Base-by-base conservation (phyloP, 2,113 vertebrate genomes). In the Damaliscus lunatus region DNA sequence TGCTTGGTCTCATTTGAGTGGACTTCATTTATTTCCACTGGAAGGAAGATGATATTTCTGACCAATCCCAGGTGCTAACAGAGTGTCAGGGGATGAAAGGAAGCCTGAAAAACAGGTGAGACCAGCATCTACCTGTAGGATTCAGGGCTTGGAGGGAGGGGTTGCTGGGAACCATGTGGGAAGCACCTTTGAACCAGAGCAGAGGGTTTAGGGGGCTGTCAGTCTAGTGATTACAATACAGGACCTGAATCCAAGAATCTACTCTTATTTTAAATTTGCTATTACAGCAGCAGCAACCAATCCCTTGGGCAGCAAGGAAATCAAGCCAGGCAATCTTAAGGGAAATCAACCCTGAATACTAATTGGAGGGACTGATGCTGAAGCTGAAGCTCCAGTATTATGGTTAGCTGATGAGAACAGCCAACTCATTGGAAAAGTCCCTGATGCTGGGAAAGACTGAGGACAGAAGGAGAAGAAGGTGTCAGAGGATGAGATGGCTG, bases 391-490 rank as follows among this genome's bases (percentile, higher is more conserved):
- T 77, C 71, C 71, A 77, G 23, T 77, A 77, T 27, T 77, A 43
- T 43, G 40, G 40, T 43, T 13, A 77, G 21, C 23, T 77, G 71
- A 27, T 43, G 12, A 3, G 40, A 77, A 77, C 23, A 43, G 36
- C 23, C 1, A 0, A 43, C 36, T 43, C 36, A 0, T 27, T 77
- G 23, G 71, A 27, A 43, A 77, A 77, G 21, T 43, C 23, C 12
- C 21, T 27, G 6, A 27, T 77, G 36, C 40, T 27, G 36, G 23
- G 71, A 43, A 43, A 77, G 40, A 77, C 12, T 77, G 36, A 77
- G 71, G 71, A 12, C 36, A 77, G 40, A 77, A 27, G 23, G 36
- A 77, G 71, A 74, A 74, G 71, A 77, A 23, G 71, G 23, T 43
- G 12, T 77, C 71, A 77, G 40, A 25, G 36, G 71, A 43, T 43